phyloP scores from a whole-genome alignment of 2,888 invertebrate genomes.

The Lapara coniferarum region DNA sequence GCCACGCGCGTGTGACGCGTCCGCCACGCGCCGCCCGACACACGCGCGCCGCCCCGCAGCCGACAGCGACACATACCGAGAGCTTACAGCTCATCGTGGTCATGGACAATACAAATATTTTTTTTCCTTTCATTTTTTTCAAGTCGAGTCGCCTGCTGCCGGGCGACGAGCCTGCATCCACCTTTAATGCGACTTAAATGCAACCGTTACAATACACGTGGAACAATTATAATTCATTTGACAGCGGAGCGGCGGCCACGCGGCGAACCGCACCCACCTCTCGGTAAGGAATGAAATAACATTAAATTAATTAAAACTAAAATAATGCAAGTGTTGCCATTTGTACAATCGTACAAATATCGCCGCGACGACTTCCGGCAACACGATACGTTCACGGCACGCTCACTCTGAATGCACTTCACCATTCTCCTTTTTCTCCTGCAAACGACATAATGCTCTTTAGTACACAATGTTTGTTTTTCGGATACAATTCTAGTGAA shows the following conservation, averaged over 20 bases:
- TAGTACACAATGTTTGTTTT: no score
- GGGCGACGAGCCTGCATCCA: neutral
- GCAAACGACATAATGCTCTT: neutral
- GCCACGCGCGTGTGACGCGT: no score
- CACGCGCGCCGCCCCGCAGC: neutral
- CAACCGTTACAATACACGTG: neutral
- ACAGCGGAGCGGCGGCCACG: no score
- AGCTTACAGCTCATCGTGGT: neutral
- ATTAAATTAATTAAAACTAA: neutral
- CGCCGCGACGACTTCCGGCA: neutral
- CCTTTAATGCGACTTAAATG: neutral
- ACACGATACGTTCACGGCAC: neutral
- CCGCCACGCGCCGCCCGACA: neutral
- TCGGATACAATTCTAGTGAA: neutral
- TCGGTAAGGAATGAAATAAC: neutral
- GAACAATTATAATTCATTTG: neutral
- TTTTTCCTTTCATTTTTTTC: no score
- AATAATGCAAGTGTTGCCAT: constrained; percentile 2
- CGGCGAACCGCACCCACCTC: neutral
- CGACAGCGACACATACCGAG: neutral
- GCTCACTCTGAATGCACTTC: constrained; percentile 23
- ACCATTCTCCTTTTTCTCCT: constrained; percentile 22
- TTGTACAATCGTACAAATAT: neutral
- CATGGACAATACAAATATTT: no score
- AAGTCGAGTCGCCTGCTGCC: no score